Conservation (phyloP, 1,140 invertebrate genomes). For the Drosophila guanche region DNA sequence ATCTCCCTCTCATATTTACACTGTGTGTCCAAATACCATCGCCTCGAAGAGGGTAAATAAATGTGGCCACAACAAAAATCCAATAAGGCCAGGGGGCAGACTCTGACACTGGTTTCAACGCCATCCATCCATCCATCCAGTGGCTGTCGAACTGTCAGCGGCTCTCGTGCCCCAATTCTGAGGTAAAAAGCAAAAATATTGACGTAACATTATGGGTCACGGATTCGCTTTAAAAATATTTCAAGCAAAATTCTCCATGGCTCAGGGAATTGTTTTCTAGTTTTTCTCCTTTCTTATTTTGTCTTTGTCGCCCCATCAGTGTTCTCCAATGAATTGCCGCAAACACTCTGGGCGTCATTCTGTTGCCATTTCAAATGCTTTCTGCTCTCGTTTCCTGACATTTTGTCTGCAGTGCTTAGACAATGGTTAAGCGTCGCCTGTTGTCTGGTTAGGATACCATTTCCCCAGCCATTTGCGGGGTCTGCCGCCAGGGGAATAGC, state of each 20-base stretch:
- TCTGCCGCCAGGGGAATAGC: conserved; percentile 35
- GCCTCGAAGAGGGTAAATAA: conserved; percentile 53
- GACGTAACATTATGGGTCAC: conserved; percentile 16
- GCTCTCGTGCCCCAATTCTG: not conserved
- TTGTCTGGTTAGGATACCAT: conserved; percentile 18
- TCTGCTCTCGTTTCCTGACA: conserved; percentile 69
- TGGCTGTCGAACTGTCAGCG: conserved; percentile 37
- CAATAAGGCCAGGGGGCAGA: not conserved
- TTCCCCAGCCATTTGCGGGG: not conserved
- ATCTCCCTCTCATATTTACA: conserved; percentile 46
- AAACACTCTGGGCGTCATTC: conserved; percentile 55
- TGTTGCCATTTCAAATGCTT: conserved; percentile 66
- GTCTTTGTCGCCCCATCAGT: not conserved
- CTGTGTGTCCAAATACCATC: conserved; percentile 59
- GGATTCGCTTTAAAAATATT: conserved; percentile 51
- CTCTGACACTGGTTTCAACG: conserved; percentile 4
- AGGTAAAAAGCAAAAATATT: conserved; percentile 4
- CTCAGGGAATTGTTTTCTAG: not conserved
- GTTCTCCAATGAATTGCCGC: conserved; percentile 66
- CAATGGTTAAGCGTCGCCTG: conserved; percentile 65
- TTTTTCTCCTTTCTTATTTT: conserved; percentile 10
- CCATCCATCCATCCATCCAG: no score
- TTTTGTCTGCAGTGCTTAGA: conserved; percentile 69
- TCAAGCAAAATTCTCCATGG: conserved; percentile 14
- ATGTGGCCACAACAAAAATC: conserved; percentile 50